phyloP scores from a whole-genome alignment of 1,140 invertebrate genomes.

The Drosophila nebulosa region DNA sequence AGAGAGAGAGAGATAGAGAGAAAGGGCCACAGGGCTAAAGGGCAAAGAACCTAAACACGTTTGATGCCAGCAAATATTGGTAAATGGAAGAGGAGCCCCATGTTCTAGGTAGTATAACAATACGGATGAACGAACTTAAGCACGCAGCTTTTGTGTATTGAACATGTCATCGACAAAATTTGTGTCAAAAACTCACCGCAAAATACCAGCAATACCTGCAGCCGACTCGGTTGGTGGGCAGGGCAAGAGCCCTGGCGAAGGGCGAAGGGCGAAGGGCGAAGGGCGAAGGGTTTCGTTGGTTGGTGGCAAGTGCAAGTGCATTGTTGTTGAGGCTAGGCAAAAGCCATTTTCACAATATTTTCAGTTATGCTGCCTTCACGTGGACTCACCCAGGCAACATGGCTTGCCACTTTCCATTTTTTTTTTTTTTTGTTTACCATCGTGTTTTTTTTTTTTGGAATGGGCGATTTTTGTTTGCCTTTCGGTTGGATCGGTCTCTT shows the following conservation, averaged over 20 bases:
- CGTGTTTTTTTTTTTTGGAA: background rate
- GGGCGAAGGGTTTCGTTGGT: no score
- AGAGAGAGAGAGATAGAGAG: background rate
- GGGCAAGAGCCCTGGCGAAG: no score
- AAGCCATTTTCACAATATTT: slow-evolving; percentile 68
- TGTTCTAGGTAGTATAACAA: slow-evolving; percentile 47
- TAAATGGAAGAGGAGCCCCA: slow-evolving; percentile 14
- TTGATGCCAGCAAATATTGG: slow-evolving; percentile 53
- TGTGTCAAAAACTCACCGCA: slow-evolving; percentile 67
- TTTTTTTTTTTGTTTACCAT: background rate
- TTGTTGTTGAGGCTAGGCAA: slow-evolving; percentile 52
- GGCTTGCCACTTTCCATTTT: slow-evolving; percentile 37
- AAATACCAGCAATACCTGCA: slow-evolving; percentile 33
- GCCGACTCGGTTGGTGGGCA: no score
- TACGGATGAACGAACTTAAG: slow-evolving; percentile 63
- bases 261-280: no score
- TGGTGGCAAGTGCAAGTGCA: slow-evolving; percentile 16
- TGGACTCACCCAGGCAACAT: slow-evolving; percentile 31
- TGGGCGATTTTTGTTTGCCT: background rate
- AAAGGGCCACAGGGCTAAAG: slow-evolving; percentile 3
- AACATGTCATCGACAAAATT: slow-evolving; percentile 75
- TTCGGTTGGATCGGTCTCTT: background rate
- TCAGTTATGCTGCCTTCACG: slow-evolving; percentile 42
- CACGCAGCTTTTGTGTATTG: slow-evolving; percentile 75
- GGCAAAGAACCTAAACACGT: slow-evolving; percentile 52